Evolutionary conservation across 2,113 vertebrate species (phyloP).

Genomic region (Larimichthys polyactis): DNA sequence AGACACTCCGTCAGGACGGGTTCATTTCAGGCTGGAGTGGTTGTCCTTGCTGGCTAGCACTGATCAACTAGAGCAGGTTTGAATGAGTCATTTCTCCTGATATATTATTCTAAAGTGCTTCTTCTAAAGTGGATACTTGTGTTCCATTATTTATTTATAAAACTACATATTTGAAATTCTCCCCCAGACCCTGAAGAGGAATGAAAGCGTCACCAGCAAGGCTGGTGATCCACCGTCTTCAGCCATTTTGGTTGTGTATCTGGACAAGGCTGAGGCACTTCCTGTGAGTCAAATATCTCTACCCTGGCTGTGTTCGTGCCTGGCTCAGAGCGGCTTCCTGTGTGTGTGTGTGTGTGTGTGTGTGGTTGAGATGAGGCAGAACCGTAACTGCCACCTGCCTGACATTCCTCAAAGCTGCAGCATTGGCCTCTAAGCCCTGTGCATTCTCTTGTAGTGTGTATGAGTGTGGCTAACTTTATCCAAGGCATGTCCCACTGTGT

Average conservation of each 20-base stretch:
- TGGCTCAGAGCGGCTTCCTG: constrained; percentile 64
- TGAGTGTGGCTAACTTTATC: constrained; percentile 23
- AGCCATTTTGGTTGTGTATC: constrained; percentile 91
- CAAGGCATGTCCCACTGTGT: not conserved
- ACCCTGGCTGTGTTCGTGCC: constrained; percentile 9
- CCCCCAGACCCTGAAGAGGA: constrained; percentile 87
- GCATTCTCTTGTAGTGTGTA: not conserved
- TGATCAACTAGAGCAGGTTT: constrained; percentile 89
- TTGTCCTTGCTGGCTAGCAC: constrained; percentile 83
- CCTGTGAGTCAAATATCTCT: constrained; percentile 82
- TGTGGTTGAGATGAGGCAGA: constrained; percentile 44
- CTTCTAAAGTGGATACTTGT: not conserved
- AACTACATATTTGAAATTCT: not conserved
- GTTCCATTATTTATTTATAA: not conserved
- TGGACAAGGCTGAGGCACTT: constrained; percentile 92
- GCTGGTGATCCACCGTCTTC: constrained; percentile 88
- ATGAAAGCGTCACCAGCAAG: constrained; percentile 80
- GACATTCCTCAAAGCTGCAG: constrained; percentile 48
- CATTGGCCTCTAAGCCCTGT: constrained; percentile 20
- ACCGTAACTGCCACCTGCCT: constrained; percentile 46
- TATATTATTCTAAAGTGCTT: not conserved
- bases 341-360: constrained; percentile 43
- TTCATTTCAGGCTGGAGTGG: constrained; percentile 93
- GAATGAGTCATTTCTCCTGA: not conserved
- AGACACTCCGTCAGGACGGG: constrained; percentile 84